Conservation (phyloP, 2,888 invertebrate species). For the Lamproptera curius region DNA sequence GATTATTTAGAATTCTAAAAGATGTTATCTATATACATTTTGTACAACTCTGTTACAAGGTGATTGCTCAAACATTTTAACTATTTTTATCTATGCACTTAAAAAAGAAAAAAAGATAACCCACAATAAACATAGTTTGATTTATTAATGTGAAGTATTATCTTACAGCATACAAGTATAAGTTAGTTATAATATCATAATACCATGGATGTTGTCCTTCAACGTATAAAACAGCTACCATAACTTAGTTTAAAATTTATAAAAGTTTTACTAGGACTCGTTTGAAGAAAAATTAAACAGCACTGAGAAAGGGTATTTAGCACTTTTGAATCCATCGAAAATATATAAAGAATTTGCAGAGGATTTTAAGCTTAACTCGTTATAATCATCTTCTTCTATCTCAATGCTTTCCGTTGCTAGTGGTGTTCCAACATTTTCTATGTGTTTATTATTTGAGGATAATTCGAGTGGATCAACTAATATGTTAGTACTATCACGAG, state of each 20-base stretch:
- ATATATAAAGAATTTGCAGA: conserved; percentile 12
- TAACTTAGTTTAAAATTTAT: no score
- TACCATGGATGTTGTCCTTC: no score
- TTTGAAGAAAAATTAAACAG: conserved; percentile 1
- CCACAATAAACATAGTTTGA: no score
- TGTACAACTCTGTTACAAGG: not conserved
- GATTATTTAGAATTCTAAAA: conserved; percentile 7
- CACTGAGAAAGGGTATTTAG: conserved; percentile 2
- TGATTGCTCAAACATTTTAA: conserved; percentile 6
- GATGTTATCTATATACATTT: conserved; percentile 12
- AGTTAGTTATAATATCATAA: no score
- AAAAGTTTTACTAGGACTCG: not conserved
- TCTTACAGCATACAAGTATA: no score
- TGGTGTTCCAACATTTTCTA: not conserved
- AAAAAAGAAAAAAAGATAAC: no score
- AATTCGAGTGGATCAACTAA: no score
- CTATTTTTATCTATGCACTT: no score
- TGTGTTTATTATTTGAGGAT: no score
- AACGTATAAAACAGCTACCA: no score
- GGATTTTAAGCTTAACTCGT: conserved; percentile 12
- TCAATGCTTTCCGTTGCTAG: not conserved
- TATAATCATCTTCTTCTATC: not conserved
- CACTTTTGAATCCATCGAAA: conserved; percentile 10
- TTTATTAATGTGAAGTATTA: no score
- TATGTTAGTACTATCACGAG: no score